Base-by-base conservation (phyloP, 2,113 vertebrate genomes). In the Poecilia latipinna region DNA sequence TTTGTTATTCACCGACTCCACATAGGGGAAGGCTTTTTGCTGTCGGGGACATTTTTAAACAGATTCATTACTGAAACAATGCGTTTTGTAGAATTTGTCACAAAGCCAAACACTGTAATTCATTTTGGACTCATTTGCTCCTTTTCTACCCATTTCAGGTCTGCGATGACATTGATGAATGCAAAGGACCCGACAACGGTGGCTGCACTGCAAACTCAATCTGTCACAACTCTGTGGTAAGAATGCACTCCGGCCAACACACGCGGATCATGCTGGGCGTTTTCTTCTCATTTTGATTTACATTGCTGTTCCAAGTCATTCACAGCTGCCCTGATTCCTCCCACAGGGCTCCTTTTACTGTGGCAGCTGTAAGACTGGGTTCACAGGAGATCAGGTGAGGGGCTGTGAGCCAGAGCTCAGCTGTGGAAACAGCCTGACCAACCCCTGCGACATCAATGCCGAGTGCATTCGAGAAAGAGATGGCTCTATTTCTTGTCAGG, bases 141-240 rank as follows among this genome's bases (percentile, higher is more conserved):
- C 4, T 42, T 63, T 63, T 15, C 39, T 33, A 22, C 54, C 28
- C 17, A 33, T 32, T 77, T 70, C 60, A 96, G 95, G 91, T 94
- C 62, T 96, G 95, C 65, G 90, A 94, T 68, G 98, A 99, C 85
- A 80, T 97, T 11, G 97, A 99, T 67, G 98, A 99, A 91, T 99
- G 98, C 89, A 95, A 93, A 80, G 91, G 83, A 51, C 91, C 93
- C 4, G 84, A 94, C 89, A 96, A 96, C 24, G 97, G 97, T 88
- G 94, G 95, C 10, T 99, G 98, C 1, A 90, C 96, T 24, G 85
- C 91, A 1, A 97, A 99, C 88, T 99, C 98, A n/a, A 32, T 95
- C 79, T 99, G 98, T 84, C 90, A 95, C 84, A 99, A 99, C 92
- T 97, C 97, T 44, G 85, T 96, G 96, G 98, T 99, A 92, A 96